Base-by-base conservation (phyloP, 2,888 invertebrate species). In the Eurois occulta region DNA sequence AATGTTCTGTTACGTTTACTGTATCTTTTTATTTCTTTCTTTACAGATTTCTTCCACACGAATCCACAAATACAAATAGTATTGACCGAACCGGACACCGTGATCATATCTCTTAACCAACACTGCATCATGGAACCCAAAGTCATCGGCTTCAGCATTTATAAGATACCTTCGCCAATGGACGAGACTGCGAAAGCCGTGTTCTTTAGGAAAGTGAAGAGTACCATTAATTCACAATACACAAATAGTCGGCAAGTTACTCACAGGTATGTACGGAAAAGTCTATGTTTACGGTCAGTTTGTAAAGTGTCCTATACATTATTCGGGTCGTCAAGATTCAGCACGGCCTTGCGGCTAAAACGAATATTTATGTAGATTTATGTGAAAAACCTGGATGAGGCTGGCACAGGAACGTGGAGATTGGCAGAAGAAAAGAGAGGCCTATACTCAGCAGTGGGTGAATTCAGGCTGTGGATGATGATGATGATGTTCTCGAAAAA, bases 121-220 rank as follows among this genome's bases (percentile, higher is more conserved):
- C 99, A 99, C 94, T 98, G 98, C 83, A 98, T 99, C 72, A 98
- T 99, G 97, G 99, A 99, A 93, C 99, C 99, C 21, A 99, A 99
- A 97, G 99, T 99, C 10, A 98, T 99, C 85, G 99, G 99, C 48
- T 99, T 99, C 93, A 99, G 99, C 74, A 98, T 98, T 72, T 99
- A 99, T 93, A 97, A 97, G 65, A 94, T 98, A 88, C 97, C 98
- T 82, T 98, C 98, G 91, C 97, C 97, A 85, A 97, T 95, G 10
- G 97, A 97, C 7, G 99, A 99, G 93, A 98, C 98, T 21, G 98
- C 98, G 74, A 98, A 98, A 79, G 98, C 98, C 87, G 96, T 97
- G 41, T 99, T 98, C 93, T 99, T 99, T 93, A 98, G 98, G 93
- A 98, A 98, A 91, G 98, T 98, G 90, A 99, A 99, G 91, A 98